Base-by-base conservation (phyloP, 2,888 invertebrate genomes). In the Ischnura elegans region DNA sequence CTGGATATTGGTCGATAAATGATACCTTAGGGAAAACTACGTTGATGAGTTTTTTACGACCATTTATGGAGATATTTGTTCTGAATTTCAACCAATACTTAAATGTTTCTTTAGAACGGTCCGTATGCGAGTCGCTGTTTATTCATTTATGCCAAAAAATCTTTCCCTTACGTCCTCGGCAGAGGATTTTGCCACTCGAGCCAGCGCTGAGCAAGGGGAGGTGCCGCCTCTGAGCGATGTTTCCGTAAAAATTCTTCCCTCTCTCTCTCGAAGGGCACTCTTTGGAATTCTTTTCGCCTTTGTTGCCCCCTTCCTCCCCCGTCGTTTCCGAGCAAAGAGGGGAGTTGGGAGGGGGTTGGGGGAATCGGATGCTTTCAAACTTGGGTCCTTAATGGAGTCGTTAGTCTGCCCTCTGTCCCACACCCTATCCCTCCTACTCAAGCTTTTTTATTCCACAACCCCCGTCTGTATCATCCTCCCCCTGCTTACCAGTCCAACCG, bases 381-480 rank as follows among this genome's bases (percentile, higher is more conserved):
- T 76, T 76, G 76, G 76, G 76, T 36, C 76, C 76, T 76, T 76
- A 76, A 76, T 76, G 76, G 76, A 76, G 76, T 76, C 76, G 76
- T 76, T 76, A 76, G 76, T 76, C 76, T 76, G 76, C 76, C 36
- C 76, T 86, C 86, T 86, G 43, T 84, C 84, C 86, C 86, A 19
- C 51, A 3, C 86, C n/a, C 3, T 86, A 25, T 45, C 86, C 45
- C 25, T 10, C 42, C n/a, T n/a, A n/a, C n/a, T n/a, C n/a, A n/a
- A n/a, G n/a, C n/a, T n/a, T 76, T 21, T 76, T 5, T n/a, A 36
- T 0, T 84, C 84, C 43, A 5, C 47, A 5, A 10, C 76, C 76
- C 29, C 76, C 84, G 8, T 84, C 36, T 3, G 13, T 3, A 36
- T 43, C 84, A 13, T 84, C 16, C 84, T 36, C 84, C 84, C 36